phyloP scores from a whole-genome alignment of 2,113 vertebrate species.

The Arizona elegans region DNA sequence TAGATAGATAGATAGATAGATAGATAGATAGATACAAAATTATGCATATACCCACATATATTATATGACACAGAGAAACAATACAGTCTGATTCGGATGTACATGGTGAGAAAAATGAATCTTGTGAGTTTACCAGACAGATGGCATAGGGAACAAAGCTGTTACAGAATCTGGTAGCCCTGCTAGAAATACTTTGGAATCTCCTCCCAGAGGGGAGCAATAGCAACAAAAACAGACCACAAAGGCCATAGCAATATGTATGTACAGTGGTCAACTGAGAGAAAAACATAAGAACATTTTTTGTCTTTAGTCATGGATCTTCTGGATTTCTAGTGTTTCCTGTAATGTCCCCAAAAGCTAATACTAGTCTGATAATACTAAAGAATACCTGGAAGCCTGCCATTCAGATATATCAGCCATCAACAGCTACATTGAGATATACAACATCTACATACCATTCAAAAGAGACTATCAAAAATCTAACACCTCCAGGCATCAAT shows the following conservation, averaged over 20 bases:
- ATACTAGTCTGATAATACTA: background rate
- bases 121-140: no score
- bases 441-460: background rate
- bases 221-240: no score
- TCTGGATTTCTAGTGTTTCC: background rate
- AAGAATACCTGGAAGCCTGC: background rate
- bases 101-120: no score
- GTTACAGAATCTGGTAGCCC: no score
- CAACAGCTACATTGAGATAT: background rate
- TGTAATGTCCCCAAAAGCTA: background rate
- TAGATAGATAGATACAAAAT: no score
- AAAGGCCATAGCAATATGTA: background rate
- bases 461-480: background rate
- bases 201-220: no score
- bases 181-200: no score
- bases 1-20: no score
- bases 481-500: background rate
- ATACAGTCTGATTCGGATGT: no score
- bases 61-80: no score
- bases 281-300: background rate
- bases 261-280: background rate
- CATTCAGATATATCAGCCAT: background rate
- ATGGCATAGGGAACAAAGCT: no score
- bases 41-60: no score
- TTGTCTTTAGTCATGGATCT: background rate